Evolutionary conservation across 2,888 invertebrate genomes (phyloP), one percentile per base, ranked within the genome.

Genomic region (Xylophagus ater): DNA sequence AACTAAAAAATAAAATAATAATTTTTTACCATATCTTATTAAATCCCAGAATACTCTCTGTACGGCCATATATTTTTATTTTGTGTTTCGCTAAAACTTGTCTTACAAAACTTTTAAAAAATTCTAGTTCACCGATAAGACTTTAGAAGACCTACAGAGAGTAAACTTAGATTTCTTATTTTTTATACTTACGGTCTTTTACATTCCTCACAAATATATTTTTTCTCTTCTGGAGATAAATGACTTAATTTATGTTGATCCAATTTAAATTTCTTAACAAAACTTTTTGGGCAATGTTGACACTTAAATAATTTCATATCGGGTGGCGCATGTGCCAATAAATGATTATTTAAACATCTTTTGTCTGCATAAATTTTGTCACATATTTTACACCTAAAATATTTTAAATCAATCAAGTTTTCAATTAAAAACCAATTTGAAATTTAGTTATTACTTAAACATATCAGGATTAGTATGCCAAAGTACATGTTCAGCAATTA

Each of bases 191-290:
- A 61, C 62, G 59, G 55, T 42, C 56, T 57, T 6, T 57, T 53
- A 34, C 62, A 62, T 4, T 57, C 52, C 10, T 55, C 49, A 30
- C 62, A 63, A 2, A 56, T 55, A 33, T 44, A 47, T 28, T 45
- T 44, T 28, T 50, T 50, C 24, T 50, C 48, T 36, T 25, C 44
- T 10, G 45, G 36, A 14, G 35, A 35, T 29, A 49, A 40, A 29
- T 50, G 49, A 7, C 47, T 45, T 3, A 51, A 14, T 26, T 44
- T 48, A 37, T 53, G 53, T n/a, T 52, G 48, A 7, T 51, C 44
- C 15, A 49, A 42, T 14, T 47, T 47, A 25, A 47, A 49, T 37
- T 50, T 51, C 28, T 51, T 49, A 2, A 48, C 34, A 38, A 51
- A 53, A 3, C 44, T 41, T 30, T 53, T 53, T 4, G 46, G 41